A percentile compares a stretch with the other conserved stretches of the same genome.
These are phyloP conservation scores for Strigamia transsilvanica DNA, from an alignment of 2,888 invertebrate species.

Conservation along the genomic window DNA sequence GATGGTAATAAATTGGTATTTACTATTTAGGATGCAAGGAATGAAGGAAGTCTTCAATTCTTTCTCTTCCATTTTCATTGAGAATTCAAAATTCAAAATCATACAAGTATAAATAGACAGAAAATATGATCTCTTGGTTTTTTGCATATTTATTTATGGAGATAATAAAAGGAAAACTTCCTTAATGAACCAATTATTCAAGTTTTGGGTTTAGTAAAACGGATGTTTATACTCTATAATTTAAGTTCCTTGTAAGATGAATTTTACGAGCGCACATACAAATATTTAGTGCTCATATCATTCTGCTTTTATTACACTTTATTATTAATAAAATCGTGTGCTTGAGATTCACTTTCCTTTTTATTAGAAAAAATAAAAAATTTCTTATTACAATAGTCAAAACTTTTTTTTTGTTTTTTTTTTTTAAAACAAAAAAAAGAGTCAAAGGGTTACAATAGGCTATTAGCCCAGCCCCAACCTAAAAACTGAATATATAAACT, in stretches of 20 bases:
- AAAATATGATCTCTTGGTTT: background rate
- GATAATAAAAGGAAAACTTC: slow-evolving; percentile 19
- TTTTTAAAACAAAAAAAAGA: no score
- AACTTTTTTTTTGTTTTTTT: no score
- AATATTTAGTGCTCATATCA: no score
- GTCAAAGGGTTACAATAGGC: slow-evolving; percentile 41
- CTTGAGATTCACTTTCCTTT: slow-evolving; percentile 1
- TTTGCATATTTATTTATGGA: slow-evolving; percentile 14
- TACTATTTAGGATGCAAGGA: slow-evolving; percentile 2
- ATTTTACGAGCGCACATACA: background rate
- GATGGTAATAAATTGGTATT: background rate
- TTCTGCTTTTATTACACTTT: background rate
- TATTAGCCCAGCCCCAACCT: slow-evolving; percentile 15
- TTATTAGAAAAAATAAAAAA: background rate
- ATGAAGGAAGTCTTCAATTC: slow-evolving; percentile 11
- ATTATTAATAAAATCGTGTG: background rate
- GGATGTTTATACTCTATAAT: slow-evolving; percentile 5
- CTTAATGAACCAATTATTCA: background rate
- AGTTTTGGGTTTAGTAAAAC: background rate
- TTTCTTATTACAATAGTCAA: background rate
- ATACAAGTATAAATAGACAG: background rate
- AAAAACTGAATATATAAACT: background rate
- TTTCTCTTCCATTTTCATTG: background rate
- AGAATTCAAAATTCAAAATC: background rate
- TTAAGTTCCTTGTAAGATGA: background rate